Evolutionary conservation across 2,797 vertebrate genomes (phyloP), one percentile per base, ranked within the genome.

Genomic region (Chelonia mydas): DNA sequence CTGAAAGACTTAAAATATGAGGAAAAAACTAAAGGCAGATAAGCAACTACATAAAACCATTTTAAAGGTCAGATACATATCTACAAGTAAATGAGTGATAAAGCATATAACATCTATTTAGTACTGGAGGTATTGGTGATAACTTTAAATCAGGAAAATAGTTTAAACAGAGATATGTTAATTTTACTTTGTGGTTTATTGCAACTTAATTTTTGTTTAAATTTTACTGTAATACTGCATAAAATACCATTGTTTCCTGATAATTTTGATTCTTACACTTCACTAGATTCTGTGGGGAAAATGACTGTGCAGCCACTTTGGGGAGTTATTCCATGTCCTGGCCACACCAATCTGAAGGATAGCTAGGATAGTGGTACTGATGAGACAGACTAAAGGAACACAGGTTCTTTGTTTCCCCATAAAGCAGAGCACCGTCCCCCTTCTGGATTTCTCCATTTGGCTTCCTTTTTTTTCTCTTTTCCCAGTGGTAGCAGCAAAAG

Each of bases 161-260:
- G 31, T 68, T 59, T 68, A 68, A 77, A 37, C 90, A 88, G 81
- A 85, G 78, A 50, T 76, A 28, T 47, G 41, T 28, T 77, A 45
- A 68, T 81, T 83, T 81, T 95, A 87, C 92, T 84, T 94, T 86
- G 83, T 33, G 88, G 81, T 79, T 93, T 86, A 57, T 84, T 95
- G 79, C 68, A 89, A 88, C 50, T 90, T 94, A 97, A 88, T 77
- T 96, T 87, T 86, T 47, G 57, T 92, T 81, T 77, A n/a, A 47
- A 17, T 77, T 94, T 41, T 93, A 65, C 86, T 76, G 84, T 92
- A 51, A 81, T 92, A n/a, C 53, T 90, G n/a, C 76, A 84, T 92
- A 91, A 94, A 47, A 95, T 61, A 25, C 37, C 10, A 83, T 9
- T 82, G 54, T 68, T 84, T 77, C 59, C 57, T n/a, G 2, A 76